Conservation (phyloP, 1,140 invertebrate genomes). For the Trachymyrmex septentrionalis region DNA sequence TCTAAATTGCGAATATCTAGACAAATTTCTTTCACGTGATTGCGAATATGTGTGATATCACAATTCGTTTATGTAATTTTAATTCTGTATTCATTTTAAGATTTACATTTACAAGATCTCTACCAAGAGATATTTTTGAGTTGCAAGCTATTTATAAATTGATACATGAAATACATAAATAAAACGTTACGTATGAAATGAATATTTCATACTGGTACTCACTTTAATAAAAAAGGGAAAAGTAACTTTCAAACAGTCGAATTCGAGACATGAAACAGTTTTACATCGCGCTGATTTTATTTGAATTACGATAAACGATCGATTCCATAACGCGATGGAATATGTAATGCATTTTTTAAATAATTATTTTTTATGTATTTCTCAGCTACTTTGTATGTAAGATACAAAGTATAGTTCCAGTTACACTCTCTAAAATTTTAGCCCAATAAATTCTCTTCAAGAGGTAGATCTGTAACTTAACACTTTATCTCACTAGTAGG, state of each 20-base stretch:
- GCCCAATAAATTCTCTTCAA: constrained; percentile 13
- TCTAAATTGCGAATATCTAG: neutral
- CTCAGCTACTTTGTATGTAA: neutral
- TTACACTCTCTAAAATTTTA: neutral
- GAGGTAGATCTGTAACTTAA: constrained; percentile 4
- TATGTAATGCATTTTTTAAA: neutral
- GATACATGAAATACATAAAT: neutral
- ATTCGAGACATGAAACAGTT: constrained; percentile 24
- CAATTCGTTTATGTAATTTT: constrained; percentile 29
- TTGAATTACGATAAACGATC: neutral
- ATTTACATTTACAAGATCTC: constrained; percentile 38
- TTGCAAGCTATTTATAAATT: neutral
- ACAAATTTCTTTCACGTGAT: constrained; percentile 20
- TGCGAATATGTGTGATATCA: constrained; percentile 10
- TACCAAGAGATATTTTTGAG: constrained; percentile 19
- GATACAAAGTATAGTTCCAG: constrained; percentile 8
- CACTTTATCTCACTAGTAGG: neutral
- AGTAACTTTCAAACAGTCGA: neutral
- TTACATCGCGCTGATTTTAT: constrained; percentile 14
- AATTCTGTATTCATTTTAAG: constrained; percentile 44
- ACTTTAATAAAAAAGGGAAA: neutral
- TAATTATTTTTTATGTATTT: constrained; percentile 17
- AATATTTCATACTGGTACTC: constrained; percentile 3
- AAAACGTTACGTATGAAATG: neutral
- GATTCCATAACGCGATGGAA: neutral